Evolutionary conservation across 2,797 vertebrate genomes (phyloP), one percentile per base, ranked within the genome.

Genomic region (Pseudochromis fuscus): DNA sequence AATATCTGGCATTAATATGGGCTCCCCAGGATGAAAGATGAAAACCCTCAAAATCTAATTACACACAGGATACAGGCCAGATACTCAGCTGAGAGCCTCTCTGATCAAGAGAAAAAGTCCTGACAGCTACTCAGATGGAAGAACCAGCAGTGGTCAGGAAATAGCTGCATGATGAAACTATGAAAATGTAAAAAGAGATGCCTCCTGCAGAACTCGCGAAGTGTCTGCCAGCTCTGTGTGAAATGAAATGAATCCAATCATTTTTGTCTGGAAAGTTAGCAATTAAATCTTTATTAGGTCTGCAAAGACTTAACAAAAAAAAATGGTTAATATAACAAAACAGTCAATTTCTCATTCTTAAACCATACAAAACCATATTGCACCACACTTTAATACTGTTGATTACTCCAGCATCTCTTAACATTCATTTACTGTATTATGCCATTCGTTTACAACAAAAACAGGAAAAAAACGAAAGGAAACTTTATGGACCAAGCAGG

Each of bases 271-370:
- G 76, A 85, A 89, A 87, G 83, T 87, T 89, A 91, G 89, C 89
- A 85, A 84, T 92, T 78, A 81, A 77, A 90, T 92, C 72, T 94
- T 95, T 94, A 95, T 95, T 94, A 90, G 82, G 71, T 91, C 80
- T 91, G 90, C 89, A 91, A 86, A 91, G 85, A 90, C 88, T 89
- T 90, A 92, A 77, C 89, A 91, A 94, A 89, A 91, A 90, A 82
- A 90, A n/a, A n/a, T n/a, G 90, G 93, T 94, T 95, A 94, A 94
- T 90, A 93, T 89, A 92, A 93, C 84, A 94, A 94, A 48, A 42
- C 3, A 42, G 42, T 78, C 38, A 66, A 62, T 69, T 63, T 84
- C 45, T 87, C 72, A 82, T 85, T 90, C 85, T 92, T 85, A 82
- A 91, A 91, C 83, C 85, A 92, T 94, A 94, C 86, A 94, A 94